Evolutionary conservation across 2,888 invertebrate genomes (phyloP).

Genomic region (Drosophila colorata): DNA sequence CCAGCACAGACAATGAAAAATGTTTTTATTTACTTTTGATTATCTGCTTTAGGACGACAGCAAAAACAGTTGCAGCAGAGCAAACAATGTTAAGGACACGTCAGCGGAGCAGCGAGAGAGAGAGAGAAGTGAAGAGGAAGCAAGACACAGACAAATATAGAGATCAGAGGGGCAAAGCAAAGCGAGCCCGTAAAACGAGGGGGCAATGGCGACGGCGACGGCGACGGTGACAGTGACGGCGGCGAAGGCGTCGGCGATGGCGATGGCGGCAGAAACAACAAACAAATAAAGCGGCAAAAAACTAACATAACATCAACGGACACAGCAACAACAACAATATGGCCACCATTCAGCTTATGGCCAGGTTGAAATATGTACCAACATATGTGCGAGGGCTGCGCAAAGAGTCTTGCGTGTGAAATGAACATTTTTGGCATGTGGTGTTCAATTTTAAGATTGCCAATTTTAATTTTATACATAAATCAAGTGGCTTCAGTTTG

Average conservation of each 20-base stretch:
- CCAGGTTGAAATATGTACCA: constrained; percentile 30
- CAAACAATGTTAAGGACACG: constrained; percentile 6
- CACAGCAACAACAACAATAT: constrained; percentile 35
- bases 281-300: constrained; percentile 39
- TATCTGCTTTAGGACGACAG: constrained; percentile 48
- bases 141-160: constrained; percentile 4
- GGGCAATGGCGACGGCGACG: background rate
- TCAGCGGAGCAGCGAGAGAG: background rate
- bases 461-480: no score
- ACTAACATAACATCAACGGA: constrained; percentile 21
- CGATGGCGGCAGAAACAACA: constrained; percentile 23
- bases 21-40: constrained; percentile 61
- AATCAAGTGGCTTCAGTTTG: no score
- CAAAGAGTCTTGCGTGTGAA: background rate
- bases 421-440: no score
- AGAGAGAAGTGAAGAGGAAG: background rate
- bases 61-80: constrained; percentile 31
- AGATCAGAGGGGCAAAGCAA: background rate
- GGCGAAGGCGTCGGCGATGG: background rate
- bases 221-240: no score
- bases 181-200: no score
- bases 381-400: constrained; percentile 8
- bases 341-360: constrained; percentile 27
- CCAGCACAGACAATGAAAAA: constrained; percentile 38
- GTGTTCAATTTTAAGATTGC: no score